Base-by-base conservation (phyloP, 1,140 invertebrate genomes). In the Asbolus verrucosus region DNA sequence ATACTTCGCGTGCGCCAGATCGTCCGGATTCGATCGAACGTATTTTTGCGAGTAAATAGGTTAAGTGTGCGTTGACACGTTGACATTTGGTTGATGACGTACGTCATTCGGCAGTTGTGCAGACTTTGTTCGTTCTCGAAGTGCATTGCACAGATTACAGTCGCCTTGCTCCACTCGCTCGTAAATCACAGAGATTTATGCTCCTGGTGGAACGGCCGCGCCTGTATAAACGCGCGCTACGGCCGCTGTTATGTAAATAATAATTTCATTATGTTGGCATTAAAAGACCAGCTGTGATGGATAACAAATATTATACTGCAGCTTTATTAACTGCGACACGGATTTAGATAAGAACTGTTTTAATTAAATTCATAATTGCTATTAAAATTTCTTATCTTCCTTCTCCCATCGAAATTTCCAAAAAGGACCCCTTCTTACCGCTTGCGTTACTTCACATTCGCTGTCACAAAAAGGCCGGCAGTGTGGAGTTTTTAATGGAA, bases 111-210 rank as follows among this genome's bases (percentile, higher is more conserved):
- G 21, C 46, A 54, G 14, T 27, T 54, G 19, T 14, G 46, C n/a
- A n/a, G n/a, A n/a, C 14, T 54, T 21, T 54, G 19, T 54, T 54
- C 46, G 21, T 54, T 54, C 21, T 50, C 39, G 46, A 67, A 71
- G 63, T 71, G 65, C 63, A 71, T 67, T 67, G 69, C 69, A 54
- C 59, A 71, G 69, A 71, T 71, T 71, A 67, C 24, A 62, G 61
- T 31, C 38, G 60, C 33, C 63, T 67, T 71, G 41, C 69, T 38
- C 69, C 63, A 70, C 46, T 70, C 50, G 31, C 33, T 21, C 41
- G 67, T 71, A 71, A 71, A 71, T 71, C 69, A 71, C 36, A 1
- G 15, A 66, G 71, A 73, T 73, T 73, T 73, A 73, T 73, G 62
- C 19, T 33, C 33, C 46, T 50, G 38, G 63, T 65, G 46, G 71